Evolutionary conservation across 2,797 vertebrate genomes (phyloP).

Genomic region (Eutrigla gurnardus): DNA sequence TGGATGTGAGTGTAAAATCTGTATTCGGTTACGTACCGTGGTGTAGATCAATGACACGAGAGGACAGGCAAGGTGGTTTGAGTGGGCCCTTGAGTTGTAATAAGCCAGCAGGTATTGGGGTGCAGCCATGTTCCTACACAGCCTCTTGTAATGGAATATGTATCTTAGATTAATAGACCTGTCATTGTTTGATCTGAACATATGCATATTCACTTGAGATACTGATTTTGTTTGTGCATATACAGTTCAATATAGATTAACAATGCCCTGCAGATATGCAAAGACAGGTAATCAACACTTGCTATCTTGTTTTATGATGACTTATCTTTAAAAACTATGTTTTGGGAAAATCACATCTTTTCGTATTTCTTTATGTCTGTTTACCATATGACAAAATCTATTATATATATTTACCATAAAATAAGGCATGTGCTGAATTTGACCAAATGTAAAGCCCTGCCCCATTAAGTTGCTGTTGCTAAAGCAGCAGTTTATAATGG

Average conservation of each 20-base stretch:
- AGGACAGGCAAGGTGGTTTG: slow-evolving; percentile 38
- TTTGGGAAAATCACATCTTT: slow-evolving; percentile 2
- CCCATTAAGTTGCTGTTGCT: slow-evolving; percentile 9
- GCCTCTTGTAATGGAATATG: slow-evolving; percentile 42
- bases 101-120: slow-evolving; percentile 51
- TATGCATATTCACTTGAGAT: slow-evolving; percentile 26
- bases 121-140: slow-evolving; percentile 31
- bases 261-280: neutral
- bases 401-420: neutral
- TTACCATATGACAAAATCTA: neutral
- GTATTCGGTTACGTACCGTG: slow-evolving; percentile 14
- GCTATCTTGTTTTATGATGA: neutral
- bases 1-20: slow-evolving; percentile 9
- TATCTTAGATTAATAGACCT: slow-evolving; percentile 57
- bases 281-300: slow-evolving; percentile 10
- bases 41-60: slow-evolving; percentile 25
- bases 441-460: neutral
- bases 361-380: neutral
- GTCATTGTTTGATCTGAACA: slow-evolving; percentile 35
- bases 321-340: neutral
- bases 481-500: neutral
- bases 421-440: neutral
- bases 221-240: neutral
- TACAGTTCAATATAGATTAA: neutral
- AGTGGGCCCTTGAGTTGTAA: slow-evolving; percentile 61